Conservation (phyloP, 2,113 vertebrate genomes). For the Nothobranchius furzeri region DNA sequence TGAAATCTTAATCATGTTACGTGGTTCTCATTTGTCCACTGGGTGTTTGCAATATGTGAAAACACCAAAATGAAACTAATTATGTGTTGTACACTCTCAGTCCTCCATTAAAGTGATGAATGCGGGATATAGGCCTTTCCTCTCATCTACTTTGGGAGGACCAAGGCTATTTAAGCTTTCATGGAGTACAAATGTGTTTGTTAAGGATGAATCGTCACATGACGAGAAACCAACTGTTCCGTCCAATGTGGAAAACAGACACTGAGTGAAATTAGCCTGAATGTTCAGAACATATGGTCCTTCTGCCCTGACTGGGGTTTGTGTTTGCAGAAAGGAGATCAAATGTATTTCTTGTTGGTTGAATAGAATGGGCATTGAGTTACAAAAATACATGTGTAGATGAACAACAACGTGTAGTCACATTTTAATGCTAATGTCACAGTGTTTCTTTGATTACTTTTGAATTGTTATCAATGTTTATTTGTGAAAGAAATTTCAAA, state of each 20-base stretch:
- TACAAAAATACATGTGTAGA: no score
- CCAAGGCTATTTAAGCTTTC: conserved; percentile 33
- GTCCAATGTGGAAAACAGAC: conserved; percentile 29
- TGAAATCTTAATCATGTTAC: conserved; percentile 30
- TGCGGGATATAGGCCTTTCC: conserved; percentile 42
- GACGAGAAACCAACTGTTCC: conserved; percentile 5
- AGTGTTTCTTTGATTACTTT: no score
- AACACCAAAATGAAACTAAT: conserved; percentile 54
- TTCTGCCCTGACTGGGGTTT: conserved; percentile 8
- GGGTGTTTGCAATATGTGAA: conserved; percentile 41
- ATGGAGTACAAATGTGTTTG: conserved; percentile 48
- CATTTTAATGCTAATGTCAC: no score
- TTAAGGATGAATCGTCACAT: conserved; percentile 21
- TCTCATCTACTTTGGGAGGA: conserved; percentile 50
- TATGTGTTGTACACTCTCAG: conserved; percentile 25
- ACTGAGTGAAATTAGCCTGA: conserved; percentile 34
- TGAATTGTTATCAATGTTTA: no score
- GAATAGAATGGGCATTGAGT: no score
- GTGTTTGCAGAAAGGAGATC: background rate
- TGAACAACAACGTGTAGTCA: no score
- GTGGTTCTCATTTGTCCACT: conserved; percentile 40
- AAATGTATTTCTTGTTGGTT: no score
- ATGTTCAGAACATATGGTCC: conserved; percentile 8
- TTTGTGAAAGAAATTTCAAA: no score
- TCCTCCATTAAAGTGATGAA: conserved; percentile 42